These are phyloP conservation scores for Entosphenus tridentatus DNA, from an alignment of 2,113 vertebrate genomes.

Conservation along the genomic window DNA sequence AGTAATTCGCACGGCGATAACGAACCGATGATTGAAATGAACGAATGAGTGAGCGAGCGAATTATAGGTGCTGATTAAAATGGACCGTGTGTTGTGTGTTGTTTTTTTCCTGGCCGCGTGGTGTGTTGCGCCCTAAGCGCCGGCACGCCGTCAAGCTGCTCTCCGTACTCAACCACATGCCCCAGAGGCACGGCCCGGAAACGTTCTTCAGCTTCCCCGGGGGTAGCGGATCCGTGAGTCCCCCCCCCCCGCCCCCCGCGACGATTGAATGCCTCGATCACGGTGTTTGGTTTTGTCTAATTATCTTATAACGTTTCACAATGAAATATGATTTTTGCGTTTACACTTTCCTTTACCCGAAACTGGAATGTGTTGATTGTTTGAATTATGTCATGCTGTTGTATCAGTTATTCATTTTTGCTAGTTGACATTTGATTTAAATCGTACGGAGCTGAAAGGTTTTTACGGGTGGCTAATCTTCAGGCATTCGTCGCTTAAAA, in stretches of 20 bases:
- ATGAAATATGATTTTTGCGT: too few relatives aligned
- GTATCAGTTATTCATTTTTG: neutral
- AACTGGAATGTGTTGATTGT: neutral
- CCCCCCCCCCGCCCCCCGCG: neutral
- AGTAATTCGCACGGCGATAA: too few relatives aligned
- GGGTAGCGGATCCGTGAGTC: conserved; percentile 81
- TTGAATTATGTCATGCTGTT: neutral
- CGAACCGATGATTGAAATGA: too few relatives aligned
- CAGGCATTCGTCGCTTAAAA: too few relatives aligned
- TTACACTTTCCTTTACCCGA: too few relatives aligned
- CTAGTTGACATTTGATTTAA: neutral
- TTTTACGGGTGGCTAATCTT: neutral
- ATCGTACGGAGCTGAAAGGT: neutral
- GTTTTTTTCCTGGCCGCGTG: too few relatives aligned
- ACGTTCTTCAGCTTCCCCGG: conserved; percentile 96
- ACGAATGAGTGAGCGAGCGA: too few relatives aligned
- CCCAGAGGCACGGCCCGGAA: conserved; percentile 72
- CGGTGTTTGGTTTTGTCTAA: too few relatives aligned
- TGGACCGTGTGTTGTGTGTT: too few relatives aligned
- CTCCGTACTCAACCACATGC: conserved; percentile 78
- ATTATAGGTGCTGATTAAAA: too few relatives aligned
- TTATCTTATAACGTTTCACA: too few relatives aligned
- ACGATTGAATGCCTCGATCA: too few relatives aligned
- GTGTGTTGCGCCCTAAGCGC: conserved; percentile 30
- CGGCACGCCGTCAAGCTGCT: conserved; percentile 74